Conservation (phyloP, 53 echinoderm and acorn worm species). For the Glandiceps talaboti region DNA sequence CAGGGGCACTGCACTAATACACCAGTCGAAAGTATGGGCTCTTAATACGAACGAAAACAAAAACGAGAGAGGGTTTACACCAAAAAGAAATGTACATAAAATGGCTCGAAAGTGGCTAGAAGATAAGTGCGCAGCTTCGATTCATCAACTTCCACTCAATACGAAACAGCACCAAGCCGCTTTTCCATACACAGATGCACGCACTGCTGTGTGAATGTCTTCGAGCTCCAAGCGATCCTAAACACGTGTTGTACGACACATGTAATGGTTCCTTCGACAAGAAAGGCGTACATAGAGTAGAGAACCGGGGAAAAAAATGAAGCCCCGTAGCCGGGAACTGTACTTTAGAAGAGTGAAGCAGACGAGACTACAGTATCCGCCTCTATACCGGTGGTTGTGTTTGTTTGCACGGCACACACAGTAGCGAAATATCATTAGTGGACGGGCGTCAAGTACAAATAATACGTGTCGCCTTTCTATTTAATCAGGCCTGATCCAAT, state of each 20-base stretch:
- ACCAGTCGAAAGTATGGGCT: not conserved
- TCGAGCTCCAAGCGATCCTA: no score
- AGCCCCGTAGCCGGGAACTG: no score
- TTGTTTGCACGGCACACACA: not conserved
- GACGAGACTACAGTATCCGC: not conserved
- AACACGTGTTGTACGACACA: no score
- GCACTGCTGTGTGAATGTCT: no score
- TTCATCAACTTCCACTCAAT: not conserved
- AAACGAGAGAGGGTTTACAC: not conserved
- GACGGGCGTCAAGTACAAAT: conserved; percentile 26
- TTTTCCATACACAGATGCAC: not conserved
- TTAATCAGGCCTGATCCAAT: conserved; percentile 49
- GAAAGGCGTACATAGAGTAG: no score
- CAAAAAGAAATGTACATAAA: not conserved
- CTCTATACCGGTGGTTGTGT: not conserved
- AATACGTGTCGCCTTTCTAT: conserved; percentile 41
- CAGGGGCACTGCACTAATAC: not conserved
- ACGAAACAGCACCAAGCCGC: not conserved
- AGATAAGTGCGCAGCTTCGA: not conserved
- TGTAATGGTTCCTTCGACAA: no score
- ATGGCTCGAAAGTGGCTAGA: not conserved
- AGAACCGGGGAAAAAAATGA: no score
- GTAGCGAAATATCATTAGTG: conserved; percentile 4
- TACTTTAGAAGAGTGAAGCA: not conserved
- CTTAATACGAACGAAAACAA: not conserved